These are phyloP conservation scores for Caiman crocodilus DNA, from an alignment of 2,797 vertebrate species.

Conservation along the genomic window DNA sequence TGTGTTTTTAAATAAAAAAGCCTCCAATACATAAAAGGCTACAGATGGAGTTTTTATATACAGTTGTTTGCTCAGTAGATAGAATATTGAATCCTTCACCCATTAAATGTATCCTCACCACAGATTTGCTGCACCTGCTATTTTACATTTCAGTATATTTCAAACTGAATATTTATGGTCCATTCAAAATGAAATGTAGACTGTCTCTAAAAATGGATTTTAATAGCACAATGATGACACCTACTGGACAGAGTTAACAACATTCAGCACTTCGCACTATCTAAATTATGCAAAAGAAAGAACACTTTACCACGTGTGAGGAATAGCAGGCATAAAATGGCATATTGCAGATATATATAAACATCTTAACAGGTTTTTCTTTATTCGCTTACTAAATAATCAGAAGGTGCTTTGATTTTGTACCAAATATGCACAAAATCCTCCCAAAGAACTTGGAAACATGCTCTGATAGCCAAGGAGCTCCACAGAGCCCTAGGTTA, in stretches of 20 bases:
- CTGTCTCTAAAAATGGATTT: neutral
- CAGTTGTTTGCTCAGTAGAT: slow-evolving; percentile 73
- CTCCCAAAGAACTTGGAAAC: neutral
- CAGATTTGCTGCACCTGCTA: slow-evolving; percentile 79
- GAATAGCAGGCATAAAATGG: neutral
- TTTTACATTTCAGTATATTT: slow-evolving; percentile 73
- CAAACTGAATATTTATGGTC: slow-evolving; percentile 75
- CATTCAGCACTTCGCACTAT: fast-evolving
- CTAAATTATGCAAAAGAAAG: neutral
- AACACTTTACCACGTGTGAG: neutral
- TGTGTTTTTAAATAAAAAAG: slow-evolving; percentile 49
- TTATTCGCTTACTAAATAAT: neutral
- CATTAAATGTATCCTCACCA: slow-evolving; percentile 67
- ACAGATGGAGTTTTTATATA: slow-evolving; percentile 79
- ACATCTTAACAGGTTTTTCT: neutral
- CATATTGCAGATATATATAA: neutral
- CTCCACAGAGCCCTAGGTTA: neutral
- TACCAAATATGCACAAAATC: neutral
- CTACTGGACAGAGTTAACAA: slow-evolving; percentile 32
- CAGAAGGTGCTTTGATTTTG: fast-evolving
- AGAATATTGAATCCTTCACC: slow-evolving; percentile 75
- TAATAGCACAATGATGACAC: slow-evolving; percentile 56
- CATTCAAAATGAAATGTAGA: slow-evolving; percentile 30
- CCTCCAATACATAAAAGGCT: slow-evolving; percentile 66
- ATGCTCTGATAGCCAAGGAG: no score